A percentile compares a stretch with the other conserved stretches of the same genome.
Conservation (phyloP, 1,140 invertebrate species). For the Bradynema listronoti region DNA sequence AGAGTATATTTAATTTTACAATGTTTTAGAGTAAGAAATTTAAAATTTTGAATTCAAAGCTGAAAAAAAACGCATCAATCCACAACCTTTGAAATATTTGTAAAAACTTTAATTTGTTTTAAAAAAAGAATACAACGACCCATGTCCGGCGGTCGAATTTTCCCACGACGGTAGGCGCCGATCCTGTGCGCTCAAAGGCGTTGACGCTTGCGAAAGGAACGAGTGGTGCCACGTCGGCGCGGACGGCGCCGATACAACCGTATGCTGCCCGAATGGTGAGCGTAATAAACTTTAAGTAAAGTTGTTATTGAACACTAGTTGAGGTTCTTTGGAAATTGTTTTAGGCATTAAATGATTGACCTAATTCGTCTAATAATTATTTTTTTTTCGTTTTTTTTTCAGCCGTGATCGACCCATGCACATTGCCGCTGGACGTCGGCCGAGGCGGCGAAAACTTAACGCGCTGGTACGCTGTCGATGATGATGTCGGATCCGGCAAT, state of each 20-base stretch:
- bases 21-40: too few relatives aligned
- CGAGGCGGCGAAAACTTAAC: slow-evolving; percentile 51
- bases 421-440: slow-evolving; percentile 46
- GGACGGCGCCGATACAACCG: slow-evolving; percentile 40
- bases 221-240: slow-evolving; percentile 55
- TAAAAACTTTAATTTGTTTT: slow-evolving; percentile 3
- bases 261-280: slow-evolving; percentile 52
- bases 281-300: not conserved
- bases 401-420: slow-evolving; percentile 48
- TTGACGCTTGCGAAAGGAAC: slow-evolving; percentile 31
- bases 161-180: slow-evolving; percentile 37
- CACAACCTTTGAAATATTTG: not conserved
- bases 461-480: slow-evolving; percentile 55
- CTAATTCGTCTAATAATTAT: too few relatives aligned
- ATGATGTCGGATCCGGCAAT: too few relatives aligned
- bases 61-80: too few relatives aligned
- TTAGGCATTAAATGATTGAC: too few relatives aligned
- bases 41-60: not conserved
- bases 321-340: too few relatives aligned
- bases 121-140: slow-evolving; percentile 44
- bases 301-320: not conserved
- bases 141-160: slow-evolving; percentile 45
- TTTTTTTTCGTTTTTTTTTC: slow-evolving; percentile 23
- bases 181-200: slow-evolving; percentile 24
- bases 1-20: too few relatives aligned